Percentiles rank a stretch among this genome's conserved stretches.
Evolutionary conservation across 2,797 vertebrate species (phyloP).

Genomic region (Fistularia tabacaria): DNA sequence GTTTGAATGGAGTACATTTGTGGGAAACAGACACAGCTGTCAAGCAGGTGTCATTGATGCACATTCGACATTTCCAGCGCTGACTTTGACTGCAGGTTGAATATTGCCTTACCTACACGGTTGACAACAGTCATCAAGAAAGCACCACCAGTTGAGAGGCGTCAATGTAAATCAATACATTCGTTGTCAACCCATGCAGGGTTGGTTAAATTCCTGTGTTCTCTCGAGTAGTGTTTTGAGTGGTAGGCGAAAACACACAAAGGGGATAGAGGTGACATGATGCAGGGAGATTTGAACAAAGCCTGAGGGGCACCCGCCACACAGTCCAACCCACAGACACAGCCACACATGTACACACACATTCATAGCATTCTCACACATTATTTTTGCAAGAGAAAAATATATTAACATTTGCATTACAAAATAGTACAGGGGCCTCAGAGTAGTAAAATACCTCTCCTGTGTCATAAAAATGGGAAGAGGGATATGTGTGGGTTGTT

Average conservation of each 20-base stretch:
- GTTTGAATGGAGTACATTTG: conserved; percentile 54
- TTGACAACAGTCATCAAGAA: conserved; percentile 12
- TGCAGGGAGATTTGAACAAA: conserved; percentile 39
- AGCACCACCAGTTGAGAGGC: not conserved
- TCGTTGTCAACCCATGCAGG: conserved; percentile 57
- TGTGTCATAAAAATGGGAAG: conserved; percentile 53
- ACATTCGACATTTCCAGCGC: not conserved
- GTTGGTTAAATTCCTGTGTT: conserved; percentile 35
- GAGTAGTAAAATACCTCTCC: conserved; percentile 75
- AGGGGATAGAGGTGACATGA: conserved; percentile 41
- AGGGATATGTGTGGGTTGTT: conserved; percentile 46
- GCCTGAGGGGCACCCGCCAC: conserved; percentile 51
- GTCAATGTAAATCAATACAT: conserved; percentile 52
- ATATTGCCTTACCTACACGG: conserved; percentile 2
- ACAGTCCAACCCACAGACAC: conserved; percentile 37
- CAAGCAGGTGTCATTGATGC: conserved; percentile 32
- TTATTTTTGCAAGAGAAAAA: conserved; percentile 73
- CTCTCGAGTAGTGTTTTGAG: conserved; percentile 34
- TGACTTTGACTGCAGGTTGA: too few relatives aligned
- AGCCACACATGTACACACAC: conserved; percentile 26
- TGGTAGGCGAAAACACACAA: conserved; percentile 32
- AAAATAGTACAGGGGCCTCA: conserved; percentile 82
- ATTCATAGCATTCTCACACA: conserved; percentile 49
- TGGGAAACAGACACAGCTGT: conserved; percentile 15
- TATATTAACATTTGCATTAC: conserved; percentile 91